Evolutionary conservation across 2,888 invertebrate species (phyloP).

Genomic region (Steromphala cineraria): DNA sequence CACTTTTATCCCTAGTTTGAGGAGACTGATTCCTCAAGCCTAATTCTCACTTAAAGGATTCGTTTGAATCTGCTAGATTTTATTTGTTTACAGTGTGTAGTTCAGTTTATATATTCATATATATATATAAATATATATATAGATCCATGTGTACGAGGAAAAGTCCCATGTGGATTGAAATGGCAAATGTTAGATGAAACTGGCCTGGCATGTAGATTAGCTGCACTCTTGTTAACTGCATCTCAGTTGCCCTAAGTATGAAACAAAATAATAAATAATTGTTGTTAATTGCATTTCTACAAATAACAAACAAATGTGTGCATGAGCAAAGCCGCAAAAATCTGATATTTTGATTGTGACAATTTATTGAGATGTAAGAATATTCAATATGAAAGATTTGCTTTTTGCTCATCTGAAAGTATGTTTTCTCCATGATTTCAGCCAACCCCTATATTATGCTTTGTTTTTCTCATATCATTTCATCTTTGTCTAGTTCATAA

Average conservation of each 20-base stretch:
- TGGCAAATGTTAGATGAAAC: neutral
- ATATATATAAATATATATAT: neutral
- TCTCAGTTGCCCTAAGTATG: neutral
- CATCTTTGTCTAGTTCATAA: neutral
- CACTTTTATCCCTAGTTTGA: too few species aligned
- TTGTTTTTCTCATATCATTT: too few species aligned
- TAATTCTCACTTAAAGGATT: neutral
- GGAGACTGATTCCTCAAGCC: neutral
- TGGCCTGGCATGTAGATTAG: neutral
- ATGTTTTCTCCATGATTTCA: too few species aligned
- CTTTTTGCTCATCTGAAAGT: too few species aligned
- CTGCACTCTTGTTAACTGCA: neutral
- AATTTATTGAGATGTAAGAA: too few species aligned
- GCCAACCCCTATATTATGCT: too few species aligned
- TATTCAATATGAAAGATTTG: too few species aligned
- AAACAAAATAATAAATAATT: too few species aligned
- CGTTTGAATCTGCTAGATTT: neutral
- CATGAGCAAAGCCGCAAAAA: too few species aligned
- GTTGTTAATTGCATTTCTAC: too few species aligned
- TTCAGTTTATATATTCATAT: neutral
- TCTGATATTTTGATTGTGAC: too few species aligned
- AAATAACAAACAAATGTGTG: too few species aligned
- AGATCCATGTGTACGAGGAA: neutral
- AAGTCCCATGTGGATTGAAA: neutral
- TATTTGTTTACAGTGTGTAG: slow-evolving; percentile 9